Evolutionary conservation across 2,113 vertebrate species (phyloP).

Genomic region (Perccottus glenii): DNA sequence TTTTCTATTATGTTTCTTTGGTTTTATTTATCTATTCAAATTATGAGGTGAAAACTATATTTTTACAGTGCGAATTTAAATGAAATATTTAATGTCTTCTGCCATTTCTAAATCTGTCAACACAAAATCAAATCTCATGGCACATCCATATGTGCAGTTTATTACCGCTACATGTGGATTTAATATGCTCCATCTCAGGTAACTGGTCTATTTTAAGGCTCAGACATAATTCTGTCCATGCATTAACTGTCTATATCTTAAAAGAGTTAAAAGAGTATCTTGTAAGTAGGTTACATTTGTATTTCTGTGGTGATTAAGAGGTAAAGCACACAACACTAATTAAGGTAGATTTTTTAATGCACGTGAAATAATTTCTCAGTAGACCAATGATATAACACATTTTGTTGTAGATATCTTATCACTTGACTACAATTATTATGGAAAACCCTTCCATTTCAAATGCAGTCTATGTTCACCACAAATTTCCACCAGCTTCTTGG

Average conservation of each 20-base stretch:
- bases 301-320: no score
- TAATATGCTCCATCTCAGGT: conserved; percentile 38
- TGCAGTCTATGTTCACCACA: conserved; percentile 9
- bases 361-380: conserved; percentile 15
- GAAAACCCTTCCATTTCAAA: no score
- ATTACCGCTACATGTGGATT: conserved; percentile 49
- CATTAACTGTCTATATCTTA: conserved; percentile 43
- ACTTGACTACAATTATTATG: not conserved
- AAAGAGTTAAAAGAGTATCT: no score
- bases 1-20: no score
- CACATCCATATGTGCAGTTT: conserved; percentile 39
- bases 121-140: conserved; percentile 18
- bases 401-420: conserved; percentile 20
- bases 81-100: no score
- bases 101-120: not conserved
- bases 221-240: conserved; percentile 47
- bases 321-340: not conserved
- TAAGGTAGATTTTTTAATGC: conserved; percentile 35
- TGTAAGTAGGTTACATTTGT: no score
- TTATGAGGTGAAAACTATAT: no score
- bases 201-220: conserved; percentile 51
- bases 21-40: no score
- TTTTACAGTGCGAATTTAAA: no score
- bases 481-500: conserved; percentile 29
- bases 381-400: conserved; percentile 2